These are phyloP conservation scores for Leptinotarsa tumamoca DNA, from an alignment of 2,888 invertebrate species.

Conservation along the genomic window DNA sequence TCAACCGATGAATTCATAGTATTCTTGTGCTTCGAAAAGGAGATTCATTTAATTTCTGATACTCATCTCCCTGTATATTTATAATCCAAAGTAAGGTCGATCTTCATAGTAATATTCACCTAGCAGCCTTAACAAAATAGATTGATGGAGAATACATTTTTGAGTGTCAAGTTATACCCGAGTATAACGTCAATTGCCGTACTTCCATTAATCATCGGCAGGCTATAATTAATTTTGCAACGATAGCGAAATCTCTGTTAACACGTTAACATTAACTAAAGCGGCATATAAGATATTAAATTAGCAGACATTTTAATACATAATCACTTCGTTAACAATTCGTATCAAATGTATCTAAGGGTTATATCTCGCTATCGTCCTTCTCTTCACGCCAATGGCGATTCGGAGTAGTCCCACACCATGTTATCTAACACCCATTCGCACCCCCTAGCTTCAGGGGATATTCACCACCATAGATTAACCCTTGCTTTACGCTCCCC, in stretches of 20 bases:
- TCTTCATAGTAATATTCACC: no score
- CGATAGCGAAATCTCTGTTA: constrained; percentile 45
- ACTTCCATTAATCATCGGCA: constrained; percentile 44
- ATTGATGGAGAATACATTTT: not conserved
- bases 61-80: no score
- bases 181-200: constrained; percentile 10
- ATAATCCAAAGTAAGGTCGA: no score
- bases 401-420: constrained; percentile 62
- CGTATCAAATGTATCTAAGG: constrained; percentile 61
- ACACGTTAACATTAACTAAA: constrained; percentile 45
- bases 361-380: constrained; percentile 53
- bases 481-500: constrained; percentile 54
- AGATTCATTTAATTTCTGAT: no score
- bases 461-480: constrained; percentile 61
- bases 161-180: not conserved
- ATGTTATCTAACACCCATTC: constrained; percentile 62
- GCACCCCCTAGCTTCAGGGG: constrained; percentile 49
- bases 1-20: no score
- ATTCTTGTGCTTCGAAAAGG: no score
- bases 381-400: constrained; percentile 63
- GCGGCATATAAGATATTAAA: constrained; percentile 52
- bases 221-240: constrained; percentile 45
- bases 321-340: constrained; percentile 65
- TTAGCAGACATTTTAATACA: constrained; percentile 63
- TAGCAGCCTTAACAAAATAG: not conserved